Evolutionary conservation across 2,113 vertebrate species (phyloP), one percentile per base, ranked within the genome.

Genomic region (Paramisgurnus dabryanus): DNA sequence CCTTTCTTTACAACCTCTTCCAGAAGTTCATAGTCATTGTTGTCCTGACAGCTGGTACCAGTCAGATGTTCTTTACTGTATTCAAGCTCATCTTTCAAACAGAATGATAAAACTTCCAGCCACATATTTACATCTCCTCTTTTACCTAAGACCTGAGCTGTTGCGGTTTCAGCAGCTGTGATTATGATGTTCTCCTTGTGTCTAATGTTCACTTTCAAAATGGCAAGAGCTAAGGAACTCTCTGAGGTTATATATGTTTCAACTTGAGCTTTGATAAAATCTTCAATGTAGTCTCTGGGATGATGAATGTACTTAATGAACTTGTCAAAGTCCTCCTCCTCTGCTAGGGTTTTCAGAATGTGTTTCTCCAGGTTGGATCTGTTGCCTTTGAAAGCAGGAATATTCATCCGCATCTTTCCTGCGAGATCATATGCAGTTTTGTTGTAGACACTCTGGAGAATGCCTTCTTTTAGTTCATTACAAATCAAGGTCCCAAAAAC

Each of bases 271-370:
- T 78, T 2, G 27, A 94, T 92, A 7, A 92, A 94, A 0, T 0
- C 11, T n/a, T 78, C 6, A 7, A 88, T 89, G 80, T 90, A 89
- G 0, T 9, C 0, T 49, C 13, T 0, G 65, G 91, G 83, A 0
- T 0, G 0, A 0, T 0, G 0, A 50, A 95, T 47, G 80, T 95
- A 95, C 0, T n/a, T 0, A 6, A 45, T 82, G 13, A 89, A 95
- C 0, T 87, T 58, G 6, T 83, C 43, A 89, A 95, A 94, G 0
- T 90, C 82, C 63, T 93, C 90, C 39, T 92, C 57, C 49, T 93
- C 6, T 71, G 92, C 93, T 66, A 95, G 82, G 22, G 84, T 84
- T 47, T 60, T 89, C 67, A 95, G 85, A 50, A 95, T 83, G 76
- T 89, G 88, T 50, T 88, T 80, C 47, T 80, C 79, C 18, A 67